Conservation (phyloP, 2,888 invertebrate genomes). For the Lasioglossum morio region DNA sequence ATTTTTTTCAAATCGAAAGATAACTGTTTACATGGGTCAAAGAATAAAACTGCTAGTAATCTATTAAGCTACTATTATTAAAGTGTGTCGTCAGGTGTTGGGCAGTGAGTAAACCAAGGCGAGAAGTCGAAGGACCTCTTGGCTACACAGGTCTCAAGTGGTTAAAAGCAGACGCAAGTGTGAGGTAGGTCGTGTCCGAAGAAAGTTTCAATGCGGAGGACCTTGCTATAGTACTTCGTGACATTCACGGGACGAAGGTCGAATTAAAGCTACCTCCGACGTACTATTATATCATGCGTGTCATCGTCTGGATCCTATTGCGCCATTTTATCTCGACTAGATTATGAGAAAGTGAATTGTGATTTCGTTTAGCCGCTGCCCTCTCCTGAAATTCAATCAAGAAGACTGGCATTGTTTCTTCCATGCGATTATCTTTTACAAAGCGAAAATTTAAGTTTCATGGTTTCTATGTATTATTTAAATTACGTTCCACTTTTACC, state of each 20-base stretch:
- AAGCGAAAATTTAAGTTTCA: not conserved
- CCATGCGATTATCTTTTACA: not conserved
- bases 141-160: slow-evolving; percentile 31
- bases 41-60: not conserved
- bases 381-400: slow-evolving; percentile 16
- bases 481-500: not conserved
- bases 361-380: slow-evolving; percentile 29
- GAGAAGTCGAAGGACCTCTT: slow-evolving; percentile 13
- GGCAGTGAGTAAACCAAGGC: not conserved
- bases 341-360: slow-evolving; percentile 19
- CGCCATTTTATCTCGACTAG: slow-evolving; percentile 40
- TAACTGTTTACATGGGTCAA: not conserved
- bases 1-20: not conserved
- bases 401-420: slow-evolving; percentile 29
- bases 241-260: slow-evolving; percentile 52
- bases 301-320: slow-evolving; percentile 49
- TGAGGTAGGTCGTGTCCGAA: slow-evolving; percentile 59
- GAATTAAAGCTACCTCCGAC: slow-evolving; percentile 48
- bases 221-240: slow-evolving; percentile 37
- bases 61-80: not conserved
- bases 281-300: slow-evolving; percentile 46
- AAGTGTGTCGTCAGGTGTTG: not conserved
- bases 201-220: slow-evolving; percentile 57
- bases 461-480: not conserved
- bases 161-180: slow-evolving; percentile 22